phyloP scores from a whole-genome alignment of 2,113 vertebrate genomes.

The Gallinago jamesoni region DNA sequence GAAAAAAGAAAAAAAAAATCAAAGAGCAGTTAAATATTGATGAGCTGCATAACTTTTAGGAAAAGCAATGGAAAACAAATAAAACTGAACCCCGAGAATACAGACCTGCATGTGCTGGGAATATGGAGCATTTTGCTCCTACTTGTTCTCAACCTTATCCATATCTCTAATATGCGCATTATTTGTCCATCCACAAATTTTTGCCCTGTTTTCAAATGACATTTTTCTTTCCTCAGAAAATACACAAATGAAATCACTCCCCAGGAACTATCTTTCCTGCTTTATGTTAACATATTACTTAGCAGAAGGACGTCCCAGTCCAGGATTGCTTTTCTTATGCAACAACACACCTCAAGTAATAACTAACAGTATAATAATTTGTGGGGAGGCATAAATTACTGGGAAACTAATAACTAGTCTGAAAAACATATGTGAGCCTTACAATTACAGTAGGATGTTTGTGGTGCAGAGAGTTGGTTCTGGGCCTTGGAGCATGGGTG shows the following conservation, averaged over 20 bases:
- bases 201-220: not conserved
- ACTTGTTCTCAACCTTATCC: not conserved
- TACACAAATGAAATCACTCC: not conserved
- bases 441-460: not conserved
- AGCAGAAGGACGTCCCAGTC: not conserved
- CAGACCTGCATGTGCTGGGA: not conserved
- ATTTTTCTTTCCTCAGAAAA: not conserved
- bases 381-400: conserved; percentile 3
- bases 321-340: not conserved
- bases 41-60: not conserved
- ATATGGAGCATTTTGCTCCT: not conserved
- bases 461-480: not conserved
- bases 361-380: conserved; percentile 19
- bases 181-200: not conserved
- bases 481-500: not conserved
- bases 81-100: not conserved
- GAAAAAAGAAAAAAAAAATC: not conserved
- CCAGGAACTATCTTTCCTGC: not conserved
- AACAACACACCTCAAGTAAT: not conserved
- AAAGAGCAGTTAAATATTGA: not conserved
- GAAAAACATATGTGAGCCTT: not conserved
- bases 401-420: not conserved
- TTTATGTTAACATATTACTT: not conserved
- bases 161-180: not conserved
- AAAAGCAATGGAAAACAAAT: not conserved